These are phyloP conservation scores for Romanogobio albipinnatus DNA, from an alignment of 2,113 vertebrate genomes.

Conservation along the genomic window DNA sequence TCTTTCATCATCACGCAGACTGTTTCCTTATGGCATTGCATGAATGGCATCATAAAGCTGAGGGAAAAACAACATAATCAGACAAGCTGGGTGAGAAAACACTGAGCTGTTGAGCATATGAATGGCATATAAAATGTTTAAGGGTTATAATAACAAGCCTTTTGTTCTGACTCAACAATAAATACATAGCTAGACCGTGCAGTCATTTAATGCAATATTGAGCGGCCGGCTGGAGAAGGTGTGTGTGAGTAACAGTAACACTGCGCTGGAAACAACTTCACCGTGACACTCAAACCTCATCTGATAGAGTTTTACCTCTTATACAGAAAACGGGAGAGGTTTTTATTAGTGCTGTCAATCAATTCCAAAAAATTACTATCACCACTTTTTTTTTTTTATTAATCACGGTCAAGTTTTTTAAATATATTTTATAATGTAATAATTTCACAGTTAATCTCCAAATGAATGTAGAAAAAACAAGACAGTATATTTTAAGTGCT, in stretches of 20 bases:
- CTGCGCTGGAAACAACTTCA: neutral
- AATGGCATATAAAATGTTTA: neutral
- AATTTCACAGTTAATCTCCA: no score
- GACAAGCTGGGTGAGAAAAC: neutral
- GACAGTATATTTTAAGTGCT: no score
- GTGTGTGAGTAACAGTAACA: neutral
- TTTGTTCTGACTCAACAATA: neutral
- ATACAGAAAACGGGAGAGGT: neutral
- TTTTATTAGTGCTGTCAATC: neutral
- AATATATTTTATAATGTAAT: no score
- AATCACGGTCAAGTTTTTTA: no score
- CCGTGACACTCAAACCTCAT: neutral
- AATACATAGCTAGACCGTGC: neutral
- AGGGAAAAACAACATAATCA: neutral
- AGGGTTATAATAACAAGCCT: neutral
- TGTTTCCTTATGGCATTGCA: neutral
- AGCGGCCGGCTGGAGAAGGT: neutral
- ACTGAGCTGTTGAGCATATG: neutral
- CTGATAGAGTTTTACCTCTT: neutral
- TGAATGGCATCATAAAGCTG: slow-evolving; percentile 5
- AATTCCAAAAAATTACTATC: no score
- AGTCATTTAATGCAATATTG: neutral
- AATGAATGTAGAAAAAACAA: no score
- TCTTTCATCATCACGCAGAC: neutral
- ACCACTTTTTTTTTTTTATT: no score